Evolutionary conservation across 2,113 vertebrate genomes (phyloP).

Genomic region (Merops nubicus): DNA sequence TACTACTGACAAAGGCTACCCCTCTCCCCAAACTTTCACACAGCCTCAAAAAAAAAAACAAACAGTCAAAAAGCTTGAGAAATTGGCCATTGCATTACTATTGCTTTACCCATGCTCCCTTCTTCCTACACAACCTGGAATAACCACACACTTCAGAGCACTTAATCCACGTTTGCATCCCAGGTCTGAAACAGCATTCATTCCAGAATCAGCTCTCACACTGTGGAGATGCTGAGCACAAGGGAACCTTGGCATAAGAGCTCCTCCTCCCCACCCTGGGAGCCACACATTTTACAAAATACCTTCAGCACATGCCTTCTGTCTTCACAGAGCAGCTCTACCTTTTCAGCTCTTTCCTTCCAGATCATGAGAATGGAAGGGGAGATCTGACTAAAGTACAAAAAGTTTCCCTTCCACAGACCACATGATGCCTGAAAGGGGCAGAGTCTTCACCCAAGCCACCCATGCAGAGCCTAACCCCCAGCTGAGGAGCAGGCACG

Average conservation of each 20-base stretch:
- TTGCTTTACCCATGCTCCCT: neutral
- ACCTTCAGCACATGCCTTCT: neutral
- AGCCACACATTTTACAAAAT: neutral
- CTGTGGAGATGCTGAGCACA: neutral
- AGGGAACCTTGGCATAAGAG: neutral
- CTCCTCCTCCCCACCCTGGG: neutral
- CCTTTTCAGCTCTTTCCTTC: neutral
- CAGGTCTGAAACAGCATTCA: neutral
- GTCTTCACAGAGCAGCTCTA: neutral
- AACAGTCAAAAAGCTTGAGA: neutral
- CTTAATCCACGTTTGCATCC: neutral
- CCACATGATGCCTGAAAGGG: neutral
- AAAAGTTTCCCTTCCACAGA: neutral
- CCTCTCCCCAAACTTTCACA: neutral
- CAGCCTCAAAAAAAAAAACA: neutral
- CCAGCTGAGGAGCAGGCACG: neutral
- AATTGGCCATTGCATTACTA: accelerated
- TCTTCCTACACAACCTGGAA: accelerated
- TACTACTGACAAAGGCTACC: neutral
- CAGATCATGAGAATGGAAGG: neutral
- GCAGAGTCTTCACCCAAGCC: neutral
- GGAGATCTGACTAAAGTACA: neutral
- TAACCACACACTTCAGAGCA: neutral
- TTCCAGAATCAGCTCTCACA: neutral
- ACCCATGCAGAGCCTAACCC: neutral